These are phyloP conservation scores for Bombus waltoni DNA, from an alignment of 1,140 invertebrate species.

Conservation along the genomic window DNA sequence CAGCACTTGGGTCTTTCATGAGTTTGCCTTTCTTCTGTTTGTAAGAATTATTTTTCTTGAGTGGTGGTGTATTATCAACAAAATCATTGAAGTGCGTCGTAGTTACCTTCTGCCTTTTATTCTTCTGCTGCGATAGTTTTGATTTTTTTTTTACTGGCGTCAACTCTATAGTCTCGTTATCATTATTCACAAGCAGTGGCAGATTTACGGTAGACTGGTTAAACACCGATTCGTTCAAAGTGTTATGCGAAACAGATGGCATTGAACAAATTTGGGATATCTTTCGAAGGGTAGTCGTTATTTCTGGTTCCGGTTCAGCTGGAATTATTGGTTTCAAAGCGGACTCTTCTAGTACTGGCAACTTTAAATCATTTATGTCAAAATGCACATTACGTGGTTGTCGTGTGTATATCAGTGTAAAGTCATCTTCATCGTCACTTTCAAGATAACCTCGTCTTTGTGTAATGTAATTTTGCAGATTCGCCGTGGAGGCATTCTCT, in stretches of 20 bases:
- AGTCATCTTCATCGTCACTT: conserved; percentile 62
- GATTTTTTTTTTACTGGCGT: not conserved
- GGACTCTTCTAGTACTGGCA: conserved; percentile 64
- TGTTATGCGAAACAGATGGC: conserved; percentile 13
- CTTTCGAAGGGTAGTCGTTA: conserved; percentile 53
- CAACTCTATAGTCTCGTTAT: not conserved
- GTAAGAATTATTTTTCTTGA: not conserved
- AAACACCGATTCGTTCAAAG: conserved; percentile 17
- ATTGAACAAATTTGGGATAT: conserved; percentile 43
- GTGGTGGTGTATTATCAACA: not conserved
- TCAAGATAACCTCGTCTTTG: conserved; percentile 51
- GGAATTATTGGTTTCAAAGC: conserved; percentile 5
- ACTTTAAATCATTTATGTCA: conserved; percentile 68
- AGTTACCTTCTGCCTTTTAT: not conserved
- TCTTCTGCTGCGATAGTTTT: not conserved
- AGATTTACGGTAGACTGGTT: conserved; percentile 35
- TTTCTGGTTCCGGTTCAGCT: conserved; percentile 58
- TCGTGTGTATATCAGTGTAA: conserved; percentile 65
- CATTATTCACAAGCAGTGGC: conserved; percentile 14
- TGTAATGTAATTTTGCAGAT: conserved; percentile 65
- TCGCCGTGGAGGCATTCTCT: conserved; percentile 21
- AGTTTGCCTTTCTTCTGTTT: conserved; percentile 18
- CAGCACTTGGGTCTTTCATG: conserved; percentile 68
- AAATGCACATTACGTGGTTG: conserved; percentile 57
- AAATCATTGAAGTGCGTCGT: not conserved